Conservation (phyloP, 2,113 vertebrate genomes). For the Brachypteracias leptosomus region DNA sequence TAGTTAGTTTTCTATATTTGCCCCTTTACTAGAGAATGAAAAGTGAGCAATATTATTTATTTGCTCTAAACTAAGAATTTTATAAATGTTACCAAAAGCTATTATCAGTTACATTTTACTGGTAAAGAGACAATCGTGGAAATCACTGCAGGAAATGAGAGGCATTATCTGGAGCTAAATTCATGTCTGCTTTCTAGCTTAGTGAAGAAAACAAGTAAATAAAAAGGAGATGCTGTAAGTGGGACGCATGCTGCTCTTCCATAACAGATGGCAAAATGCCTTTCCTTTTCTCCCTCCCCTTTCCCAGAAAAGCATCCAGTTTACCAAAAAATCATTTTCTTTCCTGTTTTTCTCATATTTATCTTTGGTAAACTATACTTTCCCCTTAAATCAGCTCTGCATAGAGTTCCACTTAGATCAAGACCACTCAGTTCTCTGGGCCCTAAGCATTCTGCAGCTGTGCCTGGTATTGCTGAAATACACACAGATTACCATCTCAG, state of each 20-base stretch:
- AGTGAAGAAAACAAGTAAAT: not conserved
- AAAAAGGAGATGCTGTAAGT: not conserved
- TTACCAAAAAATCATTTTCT: not conserved
- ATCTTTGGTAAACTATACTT: not conserved
- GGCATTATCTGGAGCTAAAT: not conserved
- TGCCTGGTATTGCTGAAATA: not conserved
- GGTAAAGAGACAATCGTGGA: not conserved
- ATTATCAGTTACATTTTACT: not conserved
- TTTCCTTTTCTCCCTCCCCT: not conserved
- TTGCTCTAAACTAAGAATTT: not conserved
- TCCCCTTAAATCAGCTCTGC: not conserved
- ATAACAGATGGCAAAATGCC: not conserved
- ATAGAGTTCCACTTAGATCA: not conserved
- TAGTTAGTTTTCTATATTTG: not conserved
- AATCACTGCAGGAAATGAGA: slow-evolving; percentile 1
- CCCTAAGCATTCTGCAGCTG: not conserved
- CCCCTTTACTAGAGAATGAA: not conserved
- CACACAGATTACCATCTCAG: slow-evolving; percentile 2
- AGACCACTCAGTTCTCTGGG: not conserved
- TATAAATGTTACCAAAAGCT: not conserved
- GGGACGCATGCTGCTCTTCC: not conserved
- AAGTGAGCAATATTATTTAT: not conserved
- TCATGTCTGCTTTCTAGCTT: not conserved
- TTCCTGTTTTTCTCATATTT: not conserved
- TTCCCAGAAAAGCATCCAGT: not conserved